Base-by-base conservation (phyloP, 1,140 invertebrate genomes). In the Bombus balteatus region DNA sequence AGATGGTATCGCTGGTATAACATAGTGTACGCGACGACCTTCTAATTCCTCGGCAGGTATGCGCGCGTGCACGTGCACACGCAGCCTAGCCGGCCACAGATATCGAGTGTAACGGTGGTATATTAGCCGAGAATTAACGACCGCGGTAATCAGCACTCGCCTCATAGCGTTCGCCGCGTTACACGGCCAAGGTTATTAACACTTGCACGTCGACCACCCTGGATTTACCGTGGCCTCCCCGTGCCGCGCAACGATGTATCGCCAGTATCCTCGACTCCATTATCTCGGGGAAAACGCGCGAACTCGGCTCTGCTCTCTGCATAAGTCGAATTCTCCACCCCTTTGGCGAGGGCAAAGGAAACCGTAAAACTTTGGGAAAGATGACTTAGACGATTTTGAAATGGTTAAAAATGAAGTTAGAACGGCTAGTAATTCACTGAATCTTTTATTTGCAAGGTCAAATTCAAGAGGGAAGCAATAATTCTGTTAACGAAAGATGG, bases 1-100 rank as follows among this genome's bases (percentile, higher is more conserved):
- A 92, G 93, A 94, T 94, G 86, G 32, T 93, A 94, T 94, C 92
- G 86, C 59, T n/a, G 80, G 87, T 92, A 41, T 78, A 91, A 93
- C 87, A 86, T 93, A 94, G 91, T 94, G 92, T 92, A 92, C 91
- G 89, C 82, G 86, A 88, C 89, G 90, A 90, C 86, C 89, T 91
- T 90, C 92, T 94, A 94, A 94, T 94, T 94, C 91, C 89, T 93
- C 89, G 89, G 66, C 74, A 87, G 75, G 81, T 89, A 90, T 87
- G 66, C 77, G 77, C 76, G 75, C 57, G 57, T 47, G 82, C 65
- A 66, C 81, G 90, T 86, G 72, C 83, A 88, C 53, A 76, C 80
- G 59, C 82, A 41, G 72, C 39, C 75, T 39, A 34, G 37, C 37
- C 83, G 86, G 66, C 59, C 78, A 65, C 83, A 85, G 86, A 79